Conservation (phyloP, 2,797 vertebrate genomes). For the Otolemur crassicaudatus region DNA sequence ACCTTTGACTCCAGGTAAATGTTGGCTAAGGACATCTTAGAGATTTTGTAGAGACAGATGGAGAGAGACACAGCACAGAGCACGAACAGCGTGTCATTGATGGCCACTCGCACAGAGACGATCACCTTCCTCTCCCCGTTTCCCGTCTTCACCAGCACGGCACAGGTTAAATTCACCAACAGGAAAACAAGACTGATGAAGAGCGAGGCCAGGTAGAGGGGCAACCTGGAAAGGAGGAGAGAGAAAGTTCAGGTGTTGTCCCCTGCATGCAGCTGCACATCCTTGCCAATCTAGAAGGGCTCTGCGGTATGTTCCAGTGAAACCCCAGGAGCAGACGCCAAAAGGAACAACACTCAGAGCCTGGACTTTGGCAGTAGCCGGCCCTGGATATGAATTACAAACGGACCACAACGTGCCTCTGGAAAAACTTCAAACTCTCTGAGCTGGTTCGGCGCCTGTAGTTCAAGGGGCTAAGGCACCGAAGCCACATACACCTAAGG, state of each 20-base stretch:
- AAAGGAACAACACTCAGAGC: background rate
- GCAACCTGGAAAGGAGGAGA: constrained; percentile 85
- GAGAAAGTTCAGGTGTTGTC: background rate
- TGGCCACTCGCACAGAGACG: constrained; percentile 95
- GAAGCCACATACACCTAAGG: no score
- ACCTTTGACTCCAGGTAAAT: constrained; percentile 99
- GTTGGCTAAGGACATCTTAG: constrained; percentile 98
- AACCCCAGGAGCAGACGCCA: background rate
- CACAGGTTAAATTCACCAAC: constrained; percentile 95
- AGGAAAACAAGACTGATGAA: constrained; percentile 95
- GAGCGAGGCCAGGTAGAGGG: constrained; percentile 93
- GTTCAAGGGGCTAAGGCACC: no score
- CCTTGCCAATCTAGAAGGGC: background rate
- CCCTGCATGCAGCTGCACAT: accelerated
- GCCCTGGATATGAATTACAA: background rate
- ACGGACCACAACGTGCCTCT: background rate
- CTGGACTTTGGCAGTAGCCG: background rate
- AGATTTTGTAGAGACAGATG: constrained; percentile 97
- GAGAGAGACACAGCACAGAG: constrained; percentile 96
- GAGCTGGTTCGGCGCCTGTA: no score
- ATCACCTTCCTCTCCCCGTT: constrained; percentile 91
- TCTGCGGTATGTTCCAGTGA: background rate
- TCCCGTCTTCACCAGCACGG: constrained; percentile 94
- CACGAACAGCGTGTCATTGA: constrained; percentile 97
- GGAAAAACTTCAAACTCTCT: background rate